Base-by-base conservation (phyloP, 1,140 invertebrate species). In the Cherax quadricarinatus region DNA sequence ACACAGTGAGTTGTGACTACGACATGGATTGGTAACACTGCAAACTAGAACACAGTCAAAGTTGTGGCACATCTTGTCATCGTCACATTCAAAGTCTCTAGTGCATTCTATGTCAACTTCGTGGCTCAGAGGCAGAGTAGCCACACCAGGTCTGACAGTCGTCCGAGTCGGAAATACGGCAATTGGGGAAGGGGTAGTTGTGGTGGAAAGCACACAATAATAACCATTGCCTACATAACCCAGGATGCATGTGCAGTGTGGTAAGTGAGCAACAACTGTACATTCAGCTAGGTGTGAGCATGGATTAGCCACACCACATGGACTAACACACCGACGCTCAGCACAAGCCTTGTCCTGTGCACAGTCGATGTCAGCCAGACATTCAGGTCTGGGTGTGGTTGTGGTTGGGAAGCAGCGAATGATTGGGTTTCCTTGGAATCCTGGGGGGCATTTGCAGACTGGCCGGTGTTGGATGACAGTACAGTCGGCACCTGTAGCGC, bases 261-360 rank as follows among this genome's bases (percentile, higher is more conserved):
- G 96, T 75, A 98, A 95, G 94, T 98, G 98, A 94, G 98, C 97
- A 93, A 97, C 96, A 3, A 98, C 97, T 41, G 96, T 95, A 94
- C 98, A 98, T 94, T 97, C 96, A 3, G 98, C 97, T 81, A 96
- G 95, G 0, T 96, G 95, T 0, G 97, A 97, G 94, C 98, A 99
- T 9, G 96, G 96, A 94, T 87, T 91, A 57, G 84, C 89, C 53
- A 91, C 70, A 6, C 78, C 88, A 94, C 97, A 98, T 4, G 97
- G 97, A 95, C 98, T 96, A 14, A 96, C 95, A 94, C 97, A 98
- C 94, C 96, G 97, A 87, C 96, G 96, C 92, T 97, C 96, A 4
- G 97, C 96, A 94, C 97, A 98, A 70, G 97, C 96, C 85, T 96
- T 96, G 94, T 97, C 96, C 79, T 96, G 96, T 7, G 97, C 96